These are phyloP conservation scores for Schmidtea mediterranea DNA, from an alignment of 1,140 invertebrate genomes.

Conservation along the genomic window DNA sequence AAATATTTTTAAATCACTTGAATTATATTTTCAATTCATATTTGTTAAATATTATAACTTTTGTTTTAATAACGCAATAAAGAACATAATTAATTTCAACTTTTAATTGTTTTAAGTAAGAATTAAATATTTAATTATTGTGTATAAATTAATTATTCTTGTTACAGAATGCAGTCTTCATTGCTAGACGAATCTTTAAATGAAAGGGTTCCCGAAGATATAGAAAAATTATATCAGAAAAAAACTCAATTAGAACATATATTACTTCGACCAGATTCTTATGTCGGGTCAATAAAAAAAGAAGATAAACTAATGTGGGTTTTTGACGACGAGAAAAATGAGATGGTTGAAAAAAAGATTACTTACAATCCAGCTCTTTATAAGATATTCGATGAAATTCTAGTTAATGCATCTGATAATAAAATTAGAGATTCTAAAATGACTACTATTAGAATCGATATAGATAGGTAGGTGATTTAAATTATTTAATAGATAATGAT, in stretches of 20 bases:
- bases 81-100: too few relatives aligned
- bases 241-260: slow-evolving; percentile 94
- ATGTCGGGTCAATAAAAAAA: slow-evolving; percentile 77
- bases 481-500: slow-evolving; percentile 7
- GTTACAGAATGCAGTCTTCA: too few relatives aligned
- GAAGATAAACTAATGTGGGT: slow-evolving; percentile 64
- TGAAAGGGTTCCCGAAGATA: too few relatives aligned
- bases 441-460: slow-evolving; percentile 83
- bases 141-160: too few relatives aligned
- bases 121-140: too few relatives aligned
- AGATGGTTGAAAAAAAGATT: slow-evolving; percentile 58
- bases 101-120: too few relatives aligned
- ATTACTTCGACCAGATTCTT: slow-evolving; percentile 80
- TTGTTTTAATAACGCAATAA: too few relatives aligned
- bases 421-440: slow-evolving; percentile 80
- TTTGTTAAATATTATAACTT: too few relatives aligned
- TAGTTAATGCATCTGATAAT: slow-evolving; percentile 94
- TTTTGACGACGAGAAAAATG: slow-evolving; percentile 44
- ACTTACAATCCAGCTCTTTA: slow-evolving; percentile 86
- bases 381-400: slow-evolving; percentile 99
- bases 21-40: too few relatives aligned
- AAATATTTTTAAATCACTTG: too few relatives aligned
- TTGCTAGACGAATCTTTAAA: too few relatives aligned
- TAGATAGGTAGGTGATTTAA: slow-evolving; percentile 43
- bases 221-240: slow-evolving; percentile 84